Evolutionary conservation across 2,888 invertebrate genomes (phyloP).

Genomic region (Rhorus exstirpatorius): DNA sequence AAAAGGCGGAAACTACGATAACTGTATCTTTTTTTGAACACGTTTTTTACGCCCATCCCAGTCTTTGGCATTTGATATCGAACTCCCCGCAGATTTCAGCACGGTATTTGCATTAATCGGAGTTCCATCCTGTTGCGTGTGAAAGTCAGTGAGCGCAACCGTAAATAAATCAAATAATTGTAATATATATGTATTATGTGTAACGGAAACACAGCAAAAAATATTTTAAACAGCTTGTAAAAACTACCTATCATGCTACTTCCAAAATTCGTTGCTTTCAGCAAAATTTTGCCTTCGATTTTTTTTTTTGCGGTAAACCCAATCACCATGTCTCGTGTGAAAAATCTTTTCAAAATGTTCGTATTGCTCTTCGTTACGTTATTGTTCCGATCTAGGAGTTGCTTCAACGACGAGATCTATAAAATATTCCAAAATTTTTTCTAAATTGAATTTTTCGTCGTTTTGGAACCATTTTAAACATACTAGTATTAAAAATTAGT

Average conservation of each 20-base stretch:
- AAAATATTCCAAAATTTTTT: slow-evolving; percentile 15
- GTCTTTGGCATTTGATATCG: slow-evolving; percentile 44
- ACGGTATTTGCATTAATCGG: slow-evolving; percentile 25
- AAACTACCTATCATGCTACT: slow-evolving; percentile 20
- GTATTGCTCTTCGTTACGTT: slow-evolving; percentile 26
- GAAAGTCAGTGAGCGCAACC: slow-evolving; percentile 28
- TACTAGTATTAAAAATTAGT: no score
- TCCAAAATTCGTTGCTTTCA: slow-evolving; percentile 34
- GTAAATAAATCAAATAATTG: slow-evolving; percentile 22
- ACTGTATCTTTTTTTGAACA: no score
- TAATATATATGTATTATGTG: no score
- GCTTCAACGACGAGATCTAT: slow-evolving; percentile 26
- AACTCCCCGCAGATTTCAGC: slow-evolving; percentile 1
- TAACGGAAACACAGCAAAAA: neutral
- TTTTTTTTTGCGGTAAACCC: slow-evolving; percentile 36
- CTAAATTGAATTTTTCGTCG: no score
- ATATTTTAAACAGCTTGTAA: slow-evolving; percentile 16
- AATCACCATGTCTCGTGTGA: slow-evolving; percentile 14
- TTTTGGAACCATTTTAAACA: no score
- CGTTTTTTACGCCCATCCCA: slow-evolving; percentile 40
- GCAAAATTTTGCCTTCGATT: slow-evolving; percentile 26
- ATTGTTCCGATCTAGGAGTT: slow-evolving; percentile 17
- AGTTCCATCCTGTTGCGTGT: slow-evolving; percentile 33
- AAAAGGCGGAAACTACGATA: no score
- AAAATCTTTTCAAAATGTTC: slow-evolving; percentile 8